These are phyloP conservation scores for Pterocles orientalis DNA, from an alignment of 2,113 vertebrate genomes.

Conservation along the genomic window DNA sequence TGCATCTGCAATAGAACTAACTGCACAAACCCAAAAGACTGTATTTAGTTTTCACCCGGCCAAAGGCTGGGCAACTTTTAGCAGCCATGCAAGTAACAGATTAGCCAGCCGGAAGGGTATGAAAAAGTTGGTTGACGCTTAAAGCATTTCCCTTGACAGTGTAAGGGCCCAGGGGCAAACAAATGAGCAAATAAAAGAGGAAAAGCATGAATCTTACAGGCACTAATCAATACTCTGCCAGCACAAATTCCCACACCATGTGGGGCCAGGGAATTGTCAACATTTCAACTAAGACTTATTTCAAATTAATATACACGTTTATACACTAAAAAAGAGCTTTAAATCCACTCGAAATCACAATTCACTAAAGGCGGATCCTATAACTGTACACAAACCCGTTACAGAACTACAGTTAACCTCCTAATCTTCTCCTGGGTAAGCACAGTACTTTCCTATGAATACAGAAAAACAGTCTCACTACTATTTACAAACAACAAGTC, in stretches of 20 bases:
- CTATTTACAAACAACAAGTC: neutral
- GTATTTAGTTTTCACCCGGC: neutral
- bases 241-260: neutral
- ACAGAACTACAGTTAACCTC: neutral
- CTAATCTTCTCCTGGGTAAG: neutral
- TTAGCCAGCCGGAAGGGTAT: neutral
- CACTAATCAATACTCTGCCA: neutral
- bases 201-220: neutral
- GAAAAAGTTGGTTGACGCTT: neutral
- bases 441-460: neutral
- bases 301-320: neutral
- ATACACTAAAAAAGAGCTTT: neutral
- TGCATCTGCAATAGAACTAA: neutral
- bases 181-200: neutral
- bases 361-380: neutral
- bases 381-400: neutral
- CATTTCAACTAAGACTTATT: neutral
- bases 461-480: neutral
- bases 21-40: neutral
- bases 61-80: neutral
- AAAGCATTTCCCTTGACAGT: neutral
- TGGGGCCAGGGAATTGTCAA: neutral
- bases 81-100: neutral
- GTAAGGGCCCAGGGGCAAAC: neutral
- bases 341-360: neutral